phyloP scores from a whole-genome alignment of 2,888 invertebrate species.

The Agriopis leucophaearia region DNA sequence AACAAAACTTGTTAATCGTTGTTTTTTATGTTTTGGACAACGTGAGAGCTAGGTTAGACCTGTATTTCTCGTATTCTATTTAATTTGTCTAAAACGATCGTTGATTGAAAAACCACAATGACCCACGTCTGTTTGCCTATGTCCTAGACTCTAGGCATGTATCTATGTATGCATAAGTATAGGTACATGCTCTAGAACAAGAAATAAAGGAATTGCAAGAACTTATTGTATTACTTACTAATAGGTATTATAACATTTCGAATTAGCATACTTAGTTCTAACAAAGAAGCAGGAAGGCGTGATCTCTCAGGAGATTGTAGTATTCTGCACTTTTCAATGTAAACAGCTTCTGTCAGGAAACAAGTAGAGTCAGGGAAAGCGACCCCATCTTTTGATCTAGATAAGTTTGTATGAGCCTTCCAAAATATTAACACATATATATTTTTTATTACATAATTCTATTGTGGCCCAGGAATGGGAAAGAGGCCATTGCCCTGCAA shows the following conservation, averaged over 20 bases:
- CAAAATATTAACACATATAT: no score
- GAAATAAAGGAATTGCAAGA: no score
- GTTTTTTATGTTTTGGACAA: not conserved
- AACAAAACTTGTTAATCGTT: not conserved
- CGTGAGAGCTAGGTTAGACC: not conserved
- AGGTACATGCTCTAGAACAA: no score
- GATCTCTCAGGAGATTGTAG: constrained; percentile 47
- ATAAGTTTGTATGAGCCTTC: no score
- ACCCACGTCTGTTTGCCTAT: not conserved
- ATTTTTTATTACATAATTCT: no score
- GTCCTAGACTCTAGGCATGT: not conserved
- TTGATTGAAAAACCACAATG: not conserved
- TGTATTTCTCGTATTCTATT: no score
- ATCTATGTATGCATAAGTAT: no score
- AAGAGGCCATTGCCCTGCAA: no score
- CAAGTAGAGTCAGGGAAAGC: constrained; percentile 2
- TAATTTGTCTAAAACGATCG: not conserved
- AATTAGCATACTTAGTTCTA: constrained; percentile 10
- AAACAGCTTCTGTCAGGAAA: constrained; percentile 5
- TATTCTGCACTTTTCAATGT: constrained; percentile 31
- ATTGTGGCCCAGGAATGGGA: no score
- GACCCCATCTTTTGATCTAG: not conserved
- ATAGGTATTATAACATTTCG: not conserved
- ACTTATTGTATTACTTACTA: not conserved
- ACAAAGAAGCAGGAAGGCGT: constrained; percentile 43